Conservation (phyloP, 2,113 vertebrate species). For the Xiphophorus maculatus region DNA sequence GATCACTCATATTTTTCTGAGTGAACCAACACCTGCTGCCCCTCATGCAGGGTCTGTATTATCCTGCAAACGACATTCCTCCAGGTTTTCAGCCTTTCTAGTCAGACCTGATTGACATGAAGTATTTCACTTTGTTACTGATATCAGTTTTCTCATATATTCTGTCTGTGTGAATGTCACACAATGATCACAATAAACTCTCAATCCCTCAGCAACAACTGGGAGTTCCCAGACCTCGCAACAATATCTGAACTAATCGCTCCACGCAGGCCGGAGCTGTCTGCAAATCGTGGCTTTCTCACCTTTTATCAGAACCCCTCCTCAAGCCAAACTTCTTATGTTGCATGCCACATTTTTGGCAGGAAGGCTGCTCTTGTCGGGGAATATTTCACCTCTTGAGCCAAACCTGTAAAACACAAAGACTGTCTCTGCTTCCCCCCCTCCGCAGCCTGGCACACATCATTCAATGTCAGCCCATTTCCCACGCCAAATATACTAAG, state of each 20-base stretch:
- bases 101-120: slow-evolving; percentile 27
- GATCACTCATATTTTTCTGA: slow-evolving; percentile 5
- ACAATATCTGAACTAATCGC: slow-evolving; percentile 38
- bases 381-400: slow-evolving; percentile 62
- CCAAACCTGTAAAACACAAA: slow-evolving; percentile 40
- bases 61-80: neutral
- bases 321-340: slow-evolving; percentile 25
- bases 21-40: slow-evolving; percentile 47
- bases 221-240: slow-evolving; percentile 32
- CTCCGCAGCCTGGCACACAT: slow-evolving; percentile 38
- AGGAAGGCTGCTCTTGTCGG: slow-evolving; percentile 19
- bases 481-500: slow-evolving; percentile 57
- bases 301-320: slow-evolving; percentile 22
- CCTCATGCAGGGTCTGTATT: neutral
- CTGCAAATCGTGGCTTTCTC: slow-evolving; percentile 30
- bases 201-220: slow-evolving; percentile 13
- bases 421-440: slow-evolving; percentile 42
- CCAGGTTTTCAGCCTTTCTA: slow-evolving; percentile 18
- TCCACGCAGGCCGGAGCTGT: slow-evolving; percentile 46
- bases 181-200: slow-evolving; percentile 14
- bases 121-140: slow-evolving; percentile 22
- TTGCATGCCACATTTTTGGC: slow-evolving; percentile 44
- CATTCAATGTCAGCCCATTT: slow-evolving; percentile 57
- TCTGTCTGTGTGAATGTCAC: slow-evolving; percentile 26
- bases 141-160: slow-evolving; percentile 35